A percentile compares a stretch with the other conserved stretches of the same genome.
Evolutionary conservation across 2,888 invertebrate species (phyloP).

Genomic region (Heliconius cydno): DNA sequence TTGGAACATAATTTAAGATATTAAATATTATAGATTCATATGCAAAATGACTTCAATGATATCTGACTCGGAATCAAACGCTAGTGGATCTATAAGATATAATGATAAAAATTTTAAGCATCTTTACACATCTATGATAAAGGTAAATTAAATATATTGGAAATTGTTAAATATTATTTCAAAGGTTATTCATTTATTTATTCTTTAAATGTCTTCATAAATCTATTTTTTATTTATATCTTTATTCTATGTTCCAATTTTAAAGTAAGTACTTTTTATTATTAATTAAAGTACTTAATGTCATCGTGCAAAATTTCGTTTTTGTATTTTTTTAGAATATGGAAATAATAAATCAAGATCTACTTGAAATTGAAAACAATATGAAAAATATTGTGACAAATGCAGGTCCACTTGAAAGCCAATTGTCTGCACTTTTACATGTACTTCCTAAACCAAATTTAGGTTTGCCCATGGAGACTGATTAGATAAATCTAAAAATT

Average conservation of each 20-base stretch:
- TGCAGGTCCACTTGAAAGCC: conserved; percentile 70
- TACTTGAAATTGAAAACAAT: conserved; percentile 72
- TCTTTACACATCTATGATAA: conserved; percentile 68
- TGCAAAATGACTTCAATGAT: conserved; percentile 66
- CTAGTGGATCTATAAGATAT: conserved; percentile 75
- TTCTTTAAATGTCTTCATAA: background rate
- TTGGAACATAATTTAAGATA: no score
- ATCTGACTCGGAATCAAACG: conserved; percentile 76
- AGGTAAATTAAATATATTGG: conserved; percentile 55
- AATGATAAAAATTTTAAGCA: conserved; percentile 68
- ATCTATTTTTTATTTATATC: background rate
- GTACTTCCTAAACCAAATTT: conserved; percentile 66
- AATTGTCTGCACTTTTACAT: conserved; percentile 64
- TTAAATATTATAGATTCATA: background rate
- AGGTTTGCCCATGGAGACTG: conserved; percentile 66
- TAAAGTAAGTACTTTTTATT: background rate
- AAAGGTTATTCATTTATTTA: background rate
- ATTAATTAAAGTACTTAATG: background rate
- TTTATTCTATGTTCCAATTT: background rate
- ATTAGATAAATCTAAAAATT: conserved; percentile 50
- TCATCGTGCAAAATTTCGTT: background rate
- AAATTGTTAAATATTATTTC: background rate
- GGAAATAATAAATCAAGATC: conserved; percentile 73
- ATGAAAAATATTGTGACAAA: conserved; percentile 63
- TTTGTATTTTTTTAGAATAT: conserved; percentile 63